Evolutionary conservation across 2,113 vertebrate species (phyloP).

Genomic region (Rhineura floridana): DNA sequence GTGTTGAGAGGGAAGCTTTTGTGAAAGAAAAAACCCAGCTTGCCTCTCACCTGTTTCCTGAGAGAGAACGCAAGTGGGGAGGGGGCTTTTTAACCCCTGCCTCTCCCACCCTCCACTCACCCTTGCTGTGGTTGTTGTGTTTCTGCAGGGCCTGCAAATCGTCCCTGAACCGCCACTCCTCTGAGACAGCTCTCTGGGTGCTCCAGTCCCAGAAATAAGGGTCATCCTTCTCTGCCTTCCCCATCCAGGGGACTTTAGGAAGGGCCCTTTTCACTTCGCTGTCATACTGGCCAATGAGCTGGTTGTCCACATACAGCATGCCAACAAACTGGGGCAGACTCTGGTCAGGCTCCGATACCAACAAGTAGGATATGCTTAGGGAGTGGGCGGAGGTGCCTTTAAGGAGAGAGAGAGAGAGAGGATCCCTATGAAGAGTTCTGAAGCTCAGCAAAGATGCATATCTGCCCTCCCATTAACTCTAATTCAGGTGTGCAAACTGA

Average conservation of each 20-base stretch:
- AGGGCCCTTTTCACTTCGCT: neutral
- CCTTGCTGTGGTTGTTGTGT: conserved; percentile 35
- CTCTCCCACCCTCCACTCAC: neutral
- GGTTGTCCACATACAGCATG: conserved; percentile 10
- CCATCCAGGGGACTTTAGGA: conserved; percentile 22
- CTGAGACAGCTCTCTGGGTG: accelerated
- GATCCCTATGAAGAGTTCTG: too few relatives aligned
- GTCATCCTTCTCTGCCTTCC: neutral
- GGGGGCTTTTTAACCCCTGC: neutral
- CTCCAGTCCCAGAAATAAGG: accelerated
- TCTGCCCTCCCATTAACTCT: too few relatives aligned
- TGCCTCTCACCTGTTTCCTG: neutral
- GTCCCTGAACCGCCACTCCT: accelerated
- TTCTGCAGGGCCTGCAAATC: accelerated
- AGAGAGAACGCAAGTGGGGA: neutral
- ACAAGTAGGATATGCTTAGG: neutral
- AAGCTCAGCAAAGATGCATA: too few relatives aligned
- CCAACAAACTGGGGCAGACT: neutral
- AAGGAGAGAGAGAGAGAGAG: neutral
- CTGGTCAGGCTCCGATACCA: neutral
- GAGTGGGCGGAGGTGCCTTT: neutral
- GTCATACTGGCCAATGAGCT: neutral
- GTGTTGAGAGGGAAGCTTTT: too few relatives aligned
- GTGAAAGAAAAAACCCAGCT: too few relatives aligned
- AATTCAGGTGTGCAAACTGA: too few relatives aligned